A percentile compares a stretch with the other conserved stretches of the same genome.
phyloP scores from a whole-genome alignment of 2,888 invertebrate genomes.

The Leptinotarsa rubiginosa region DNA sequence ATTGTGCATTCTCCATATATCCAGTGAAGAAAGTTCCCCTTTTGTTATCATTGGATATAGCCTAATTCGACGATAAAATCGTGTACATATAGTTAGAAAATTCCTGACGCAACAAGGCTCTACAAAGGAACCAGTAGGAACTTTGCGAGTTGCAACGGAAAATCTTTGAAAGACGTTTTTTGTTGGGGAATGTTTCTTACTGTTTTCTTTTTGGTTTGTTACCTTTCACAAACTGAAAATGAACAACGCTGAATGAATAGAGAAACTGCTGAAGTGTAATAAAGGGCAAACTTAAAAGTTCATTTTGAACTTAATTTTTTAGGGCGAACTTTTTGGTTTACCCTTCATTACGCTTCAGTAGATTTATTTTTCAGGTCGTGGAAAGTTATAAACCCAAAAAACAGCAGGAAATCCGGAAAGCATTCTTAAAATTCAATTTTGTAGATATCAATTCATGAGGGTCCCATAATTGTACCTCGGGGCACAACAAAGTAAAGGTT shows the following conservation, averaged over 20 bases:
- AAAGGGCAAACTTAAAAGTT: too few species aligned
- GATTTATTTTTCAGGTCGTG: too few species aligned
- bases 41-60: slow-evolving; percentile 8
- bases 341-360: too few species aligned
- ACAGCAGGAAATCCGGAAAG: too few species aligned
- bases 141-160: background rate
- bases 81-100: slow-evolving; percentile 11
- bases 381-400: background rate
- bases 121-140: background rate
- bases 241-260: too few species aligned
- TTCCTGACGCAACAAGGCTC: background rate
- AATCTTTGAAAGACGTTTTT: background rate
- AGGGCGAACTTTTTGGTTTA: too few species aligned
- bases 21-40: slow-evolving; percentile 5
- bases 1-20: background rate
- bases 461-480: background rate
- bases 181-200: too few species aligned
- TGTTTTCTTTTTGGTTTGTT: too few species aligned
- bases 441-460: background rate
- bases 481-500: background rate
- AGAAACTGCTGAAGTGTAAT: too few species aligned
- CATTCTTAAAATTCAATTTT: background rate
- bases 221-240: too few species aligned
- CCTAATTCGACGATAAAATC: background rate
- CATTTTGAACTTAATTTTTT: too few species aligned